Evolutionary conservation across 2,888 invertebrate species (phyloP).

Genomic region (Zele albiditarsus): DNA sequence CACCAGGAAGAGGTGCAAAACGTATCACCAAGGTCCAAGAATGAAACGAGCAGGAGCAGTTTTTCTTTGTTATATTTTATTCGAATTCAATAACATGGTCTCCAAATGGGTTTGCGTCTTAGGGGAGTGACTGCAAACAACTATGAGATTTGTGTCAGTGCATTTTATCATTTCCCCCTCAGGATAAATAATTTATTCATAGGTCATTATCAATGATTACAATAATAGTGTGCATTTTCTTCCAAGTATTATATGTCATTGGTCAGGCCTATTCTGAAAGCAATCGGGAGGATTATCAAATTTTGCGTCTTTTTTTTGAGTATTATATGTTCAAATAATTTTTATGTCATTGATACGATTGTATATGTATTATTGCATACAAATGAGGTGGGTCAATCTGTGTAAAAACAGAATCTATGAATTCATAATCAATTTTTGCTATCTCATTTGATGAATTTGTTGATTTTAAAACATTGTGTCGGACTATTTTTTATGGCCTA

Average conservation of each 20-base stretch:
- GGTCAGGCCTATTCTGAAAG: constrained; percentile 63
- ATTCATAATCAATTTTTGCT: neutral
- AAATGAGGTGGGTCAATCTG: constrained; percentile 15
- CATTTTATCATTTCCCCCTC: constrained; percentile 30
- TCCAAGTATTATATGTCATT: constrained; percentile 1
- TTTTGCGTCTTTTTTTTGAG: constrained; percentile 25
- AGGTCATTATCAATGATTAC: constrained; percentile 29
- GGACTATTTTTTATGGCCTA: constrained; percentile 13
- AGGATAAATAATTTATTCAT: constrained; percentile 31
- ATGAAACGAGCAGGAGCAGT: constrained; percentile 59
- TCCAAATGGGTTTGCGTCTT: constrained; percentile 44
- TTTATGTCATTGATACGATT: constrained; percentile 42
- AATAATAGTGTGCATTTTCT: constrained; percentile 35
- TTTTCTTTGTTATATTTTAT: constrained; percentile 24
- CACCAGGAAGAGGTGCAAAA: constrained; percentile 93
- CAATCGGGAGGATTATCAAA: constrained; percentile 34
- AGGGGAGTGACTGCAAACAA: constrained; percentile 23
- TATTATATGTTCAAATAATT: constrained; percentile 35
- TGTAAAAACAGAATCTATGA: constrained; percentile 9
- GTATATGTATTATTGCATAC: constrained; percentile 6
- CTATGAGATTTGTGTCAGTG: constrained; percentile 38
- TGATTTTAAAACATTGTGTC: neutral
- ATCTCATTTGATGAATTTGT: neutral
- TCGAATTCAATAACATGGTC: constrained; percentile 17
- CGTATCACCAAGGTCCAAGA: constrained; percentile 82